These are phyloP conservation scores for Lagocephalus sceleratus DNA, from an alignment of 2,797 vertebrate species.

Conservation along the genomic window DNA sequence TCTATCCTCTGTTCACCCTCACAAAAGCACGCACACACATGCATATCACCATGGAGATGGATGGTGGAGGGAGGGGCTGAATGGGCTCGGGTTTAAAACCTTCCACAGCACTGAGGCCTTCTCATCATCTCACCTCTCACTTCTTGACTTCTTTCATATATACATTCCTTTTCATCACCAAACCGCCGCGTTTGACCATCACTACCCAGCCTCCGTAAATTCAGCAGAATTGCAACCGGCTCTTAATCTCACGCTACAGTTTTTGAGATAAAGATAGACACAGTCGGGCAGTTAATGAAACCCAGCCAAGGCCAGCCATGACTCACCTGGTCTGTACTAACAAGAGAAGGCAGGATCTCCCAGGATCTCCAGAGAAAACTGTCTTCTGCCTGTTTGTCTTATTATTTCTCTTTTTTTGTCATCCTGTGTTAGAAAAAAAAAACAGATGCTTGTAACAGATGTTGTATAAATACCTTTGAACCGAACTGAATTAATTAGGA, in stretches of 20 bases:
- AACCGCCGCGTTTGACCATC: background rate
- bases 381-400: too few species aligned
- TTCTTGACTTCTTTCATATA: background rate
- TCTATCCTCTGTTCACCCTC: background rate
- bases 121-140: background rate
- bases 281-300: constrained; percentile 48
- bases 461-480: too few species aligned
- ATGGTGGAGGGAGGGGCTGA: constrained; percentile 12
- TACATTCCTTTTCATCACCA: background rate
- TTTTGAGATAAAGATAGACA: constrained; percentile 39
- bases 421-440: background rate
- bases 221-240: background rate
- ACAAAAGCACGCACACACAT: constrained; percentile 4
- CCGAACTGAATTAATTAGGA: too few species aligned
- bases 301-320: constrained; percentile 47
- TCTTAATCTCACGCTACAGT: constrained; percentile 23
- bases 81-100: background rate
- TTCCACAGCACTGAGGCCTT: background rate
- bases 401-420: background rate
- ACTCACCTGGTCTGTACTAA: constrained; percentile 49
- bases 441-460: too few species aligned
- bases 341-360: constrained; percentile 41
- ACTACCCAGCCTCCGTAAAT: too few species aligned
- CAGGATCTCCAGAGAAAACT: background rate
- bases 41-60: constrained; percentile 51